phyloP scores from a whole-genome alignment of 1,140 invertebrate genomes.

The Phymorhynchus buccinoides region DNA sequence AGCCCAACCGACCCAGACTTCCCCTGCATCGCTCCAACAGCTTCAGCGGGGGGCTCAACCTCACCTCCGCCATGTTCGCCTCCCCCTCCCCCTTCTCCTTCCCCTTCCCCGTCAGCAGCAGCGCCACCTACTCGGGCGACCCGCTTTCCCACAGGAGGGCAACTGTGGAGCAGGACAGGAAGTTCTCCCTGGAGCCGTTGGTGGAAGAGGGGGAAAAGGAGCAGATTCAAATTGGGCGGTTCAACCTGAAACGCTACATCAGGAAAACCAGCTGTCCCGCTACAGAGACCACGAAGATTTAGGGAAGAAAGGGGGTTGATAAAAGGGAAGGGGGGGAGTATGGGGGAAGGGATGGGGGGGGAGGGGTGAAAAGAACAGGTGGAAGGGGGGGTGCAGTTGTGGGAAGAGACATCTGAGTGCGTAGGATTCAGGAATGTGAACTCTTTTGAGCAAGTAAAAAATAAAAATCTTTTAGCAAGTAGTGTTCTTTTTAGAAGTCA shows the following conservation, averaged over 20 bases:
- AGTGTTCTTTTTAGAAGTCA: no score
- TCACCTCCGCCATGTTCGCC: not conserved
- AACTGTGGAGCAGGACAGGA: not conserved
- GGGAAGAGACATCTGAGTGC: no score
- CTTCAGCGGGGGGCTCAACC: conserved; percentile 29
- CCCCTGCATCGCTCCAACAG: conserved; percentile 45
- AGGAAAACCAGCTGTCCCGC: conserved; percentile 24
- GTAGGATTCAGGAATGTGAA: no score
- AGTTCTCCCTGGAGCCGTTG: not conserved
- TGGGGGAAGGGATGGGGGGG: no score
- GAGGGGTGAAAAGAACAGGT: no score
- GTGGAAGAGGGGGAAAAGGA: not conserved
- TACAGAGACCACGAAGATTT: not conserved
- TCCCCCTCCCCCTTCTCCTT: no score
- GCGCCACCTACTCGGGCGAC: not conserved
- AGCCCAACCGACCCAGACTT: conserved; percentile 54
- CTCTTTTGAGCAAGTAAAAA: no score
- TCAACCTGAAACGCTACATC: conserved; percentile 34
- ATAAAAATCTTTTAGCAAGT: no score
- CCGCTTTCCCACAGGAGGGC: not conserved
- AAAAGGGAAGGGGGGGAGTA: no score
- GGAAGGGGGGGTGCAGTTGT: no score
- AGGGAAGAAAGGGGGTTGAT: not conserved
- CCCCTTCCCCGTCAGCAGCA: not conserved
- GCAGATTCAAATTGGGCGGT: conserved; percentile 20